phyloP scores from a whole-genome alignment of 1,140 invertebrate species.

The Phthorimaea operculella region DNA sequence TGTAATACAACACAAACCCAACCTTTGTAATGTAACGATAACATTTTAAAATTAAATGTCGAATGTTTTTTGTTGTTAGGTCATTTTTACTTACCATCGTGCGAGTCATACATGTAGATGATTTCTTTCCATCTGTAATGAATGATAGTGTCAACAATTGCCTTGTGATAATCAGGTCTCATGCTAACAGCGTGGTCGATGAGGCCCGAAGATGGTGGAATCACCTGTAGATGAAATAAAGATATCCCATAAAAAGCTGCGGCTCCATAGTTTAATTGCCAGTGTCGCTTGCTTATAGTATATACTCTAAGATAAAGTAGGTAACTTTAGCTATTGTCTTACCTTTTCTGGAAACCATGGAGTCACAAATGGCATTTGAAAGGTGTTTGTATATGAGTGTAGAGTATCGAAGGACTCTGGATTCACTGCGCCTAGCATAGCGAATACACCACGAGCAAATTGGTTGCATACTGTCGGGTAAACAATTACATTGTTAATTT shows the following conservation, averaged over 20 bases:
- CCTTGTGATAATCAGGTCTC: conserved; percentile 94
- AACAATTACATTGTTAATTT: neutral
- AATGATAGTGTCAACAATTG: conserved; percentile 91
- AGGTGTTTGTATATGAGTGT: conserved; percentile 90
- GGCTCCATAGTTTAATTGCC: neutral
- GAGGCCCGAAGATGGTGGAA: conserved; percentile 84
- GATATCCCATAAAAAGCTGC: neutral
- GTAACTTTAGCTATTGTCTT: conserved; percentile 17
- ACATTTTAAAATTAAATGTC: too few species aligned
- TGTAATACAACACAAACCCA: too few species aligned
- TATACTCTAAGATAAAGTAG: too few species aligned
- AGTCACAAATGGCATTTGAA: conserved; percentile 94
- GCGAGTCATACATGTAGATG: conserved; percentile 95
- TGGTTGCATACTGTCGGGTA: conserved; percentile 84
- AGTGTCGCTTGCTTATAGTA: neutral
- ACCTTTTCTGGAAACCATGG: conserved; percentile 93
- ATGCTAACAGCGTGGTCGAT: conserved; percentile 92
- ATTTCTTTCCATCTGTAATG: conserved; percentile 93
- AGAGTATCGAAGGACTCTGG: conserved; percentile 76
- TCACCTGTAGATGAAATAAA: conserved; percentile 64
- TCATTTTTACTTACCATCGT: conserved; percentile 83
- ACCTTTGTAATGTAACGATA: too few species aligned
- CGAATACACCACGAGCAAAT: conserved; percentile 89
- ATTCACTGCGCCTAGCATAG: conserved; percentile 91
- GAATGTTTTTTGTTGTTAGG: too few species aligned